Percentiles rank a stretch among this genome's conserved stretches.
Evolutionary conservation across 2,113 vertebrate genomes (phyloP).

Genomic region (Candoia aspera): DNA sequence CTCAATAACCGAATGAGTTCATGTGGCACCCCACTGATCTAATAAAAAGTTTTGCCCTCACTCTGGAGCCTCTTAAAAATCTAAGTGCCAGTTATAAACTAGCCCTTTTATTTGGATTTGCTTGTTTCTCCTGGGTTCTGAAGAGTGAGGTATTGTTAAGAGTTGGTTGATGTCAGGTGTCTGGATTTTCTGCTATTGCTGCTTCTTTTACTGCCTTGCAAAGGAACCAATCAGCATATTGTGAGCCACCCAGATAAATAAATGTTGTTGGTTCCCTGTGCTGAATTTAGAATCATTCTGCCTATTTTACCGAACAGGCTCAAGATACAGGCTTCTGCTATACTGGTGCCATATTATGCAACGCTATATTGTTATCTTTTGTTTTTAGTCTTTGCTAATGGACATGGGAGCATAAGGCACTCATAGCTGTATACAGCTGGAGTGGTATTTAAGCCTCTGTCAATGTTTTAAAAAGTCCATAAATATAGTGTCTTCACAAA

Average conservation of each 20-base stretch:
- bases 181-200: neutral
- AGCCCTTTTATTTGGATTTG: conserved; percentile 37
- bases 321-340: neutral
- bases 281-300: neutral
- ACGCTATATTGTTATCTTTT: neutral
- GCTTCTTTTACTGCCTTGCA: neutral
- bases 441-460: neutral
- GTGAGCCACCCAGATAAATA: neutral
- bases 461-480: neutral
- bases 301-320: neutral
- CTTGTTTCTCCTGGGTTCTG: conserved; percentile 39
- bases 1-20: conserved; percentile 24
- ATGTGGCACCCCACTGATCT: conserved; percentile 23
- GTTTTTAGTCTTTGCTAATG: neutral
- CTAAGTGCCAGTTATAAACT: conserved; percentile 39
- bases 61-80: conserved; percentile 45
- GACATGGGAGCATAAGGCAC: neutral
- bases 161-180: conserved; percentile 37
- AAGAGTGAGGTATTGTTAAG: conserved; percentile 29
- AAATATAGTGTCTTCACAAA: neutral
- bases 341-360: neutral
- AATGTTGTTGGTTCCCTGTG: neutral
- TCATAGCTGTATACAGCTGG: neutral
- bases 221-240: neutral
- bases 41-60: conserved; percentile 52